These are phyloP conservation scores for Hydra vulgaris DNA, from an alignment of 30 jellyfish, hydroid and myxozoan species.

Conservation along the genomic window DNA sequence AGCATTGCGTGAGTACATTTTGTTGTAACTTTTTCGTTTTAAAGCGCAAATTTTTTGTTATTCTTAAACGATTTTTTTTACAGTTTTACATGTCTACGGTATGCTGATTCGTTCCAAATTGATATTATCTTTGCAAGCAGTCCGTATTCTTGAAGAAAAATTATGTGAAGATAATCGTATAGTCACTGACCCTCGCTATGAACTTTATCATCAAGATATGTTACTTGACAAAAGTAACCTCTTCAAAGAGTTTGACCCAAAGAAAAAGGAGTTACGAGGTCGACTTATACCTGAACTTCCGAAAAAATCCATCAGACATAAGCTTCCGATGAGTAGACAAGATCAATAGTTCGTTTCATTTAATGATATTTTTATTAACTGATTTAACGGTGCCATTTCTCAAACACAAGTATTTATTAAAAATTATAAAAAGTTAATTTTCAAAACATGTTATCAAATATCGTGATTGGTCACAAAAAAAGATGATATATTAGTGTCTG, in stretches of 20 bases:
- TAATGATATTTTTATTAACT: no score
- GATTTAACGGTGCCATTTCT: no score
- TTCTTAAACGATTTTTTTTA: no score
- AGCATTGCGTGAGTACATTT: slow-evolving; percentile 43
- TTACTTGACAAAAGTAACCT: slow-evolving; percentile 20
- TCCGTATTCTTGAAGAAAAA: slow-evolving; percentile 70
- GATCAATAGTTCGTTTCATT: slow-evolving; percentile 13
- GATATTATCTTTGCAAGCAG: slow-evolving; percentile 70
- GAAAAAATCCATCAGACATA: background rate
- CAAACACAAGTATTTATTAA: no score
- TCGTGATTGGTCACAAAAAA: no score
- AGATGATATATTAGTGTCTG: no score
- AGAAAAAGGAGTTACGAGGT: slow-evolving; percentile 22
- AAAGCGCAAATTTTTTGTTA: background rate
- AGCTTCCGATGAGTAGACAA: slow-evolving; percentile 28
- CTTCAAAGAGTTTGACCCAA: slow-evolving; percentile 26
- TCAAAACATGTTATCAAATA: no score
- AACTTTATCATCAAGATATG: slow-evolving; percentile 46
- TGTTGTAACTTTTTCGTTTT: background rate
- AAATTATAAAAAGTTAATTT: no score
- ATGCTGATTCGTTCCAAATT: slow-evolving; percentile 64
- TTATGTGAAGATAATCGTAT: slow-evolving; percentile 89
- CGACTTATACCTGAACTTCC: slow-evolving; percentile 23
- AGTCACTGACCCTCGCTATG: slow-evolving; percentile 63
- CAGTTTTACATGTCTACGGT: slow-evolving; percentile 70